Evolutionary conservation across 2,888 invertebrate species (phyloP).

Genomic region (Brachyptera risi): DNA sequence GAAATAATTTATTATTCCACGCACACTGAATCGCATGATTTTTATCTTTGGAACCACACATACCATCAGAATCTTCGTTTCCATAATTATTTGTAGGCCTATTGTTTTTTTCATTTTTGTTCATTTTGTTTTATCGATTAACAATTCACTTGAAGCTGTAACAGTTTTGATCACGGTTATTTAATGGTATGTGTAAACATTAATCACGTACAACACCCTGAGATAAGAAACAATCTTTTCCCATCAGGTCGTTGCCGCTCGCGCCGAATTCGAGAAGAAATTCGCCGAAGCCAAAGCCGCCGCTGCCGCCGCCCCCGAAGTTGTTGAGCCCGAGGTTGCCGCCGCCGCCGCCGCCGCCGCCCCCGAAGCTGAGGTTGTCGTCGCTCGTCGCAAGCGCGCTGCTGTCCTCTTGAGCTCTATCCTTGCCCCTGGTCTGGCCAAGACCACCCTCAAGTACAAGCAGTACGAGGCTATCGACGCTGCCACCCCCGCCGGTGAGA

Average conservation of each 20-base stretch:
- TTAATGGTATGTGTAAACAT: neutral
- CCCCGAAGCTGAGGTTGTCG: conserved; percentile 20
- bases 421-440: conserved; percentile 29
- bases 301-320: conserved; percentile 31
- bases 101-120: too few species aligned
- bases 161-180: neutral
- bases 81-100: too few species aligned
- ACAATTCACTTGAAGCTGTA: neutral
- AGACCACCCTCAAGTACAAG: conserved; percentile 33
- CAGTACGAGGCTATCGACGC: conserved; percentile 33
- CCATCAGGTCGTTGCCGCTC: conserved; percentile 33
- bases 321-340: too few species aligned
- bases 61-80: too few species aligned
- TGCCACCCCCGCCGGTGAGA: conserved; percentile 32
- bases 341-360: conserved; percentile 24
- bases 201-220: neutral
- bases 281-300: conserved; percentile 33
- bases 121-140: too few species aligned
- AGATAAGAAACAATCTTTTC: neutral
- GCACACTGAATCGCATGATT: too few species aligned
- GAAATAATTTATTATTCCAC: too few species aligned
- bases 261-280: conserved; percentile 34
- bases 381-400: conserved; percentile 21
- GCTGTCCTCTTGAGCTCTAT: conserved; percentile 23
- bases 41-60: too few species aligned